Conservation (phyloP, 2,888 invertebrate species). For the Choristoneura rosaceana region DNA sequence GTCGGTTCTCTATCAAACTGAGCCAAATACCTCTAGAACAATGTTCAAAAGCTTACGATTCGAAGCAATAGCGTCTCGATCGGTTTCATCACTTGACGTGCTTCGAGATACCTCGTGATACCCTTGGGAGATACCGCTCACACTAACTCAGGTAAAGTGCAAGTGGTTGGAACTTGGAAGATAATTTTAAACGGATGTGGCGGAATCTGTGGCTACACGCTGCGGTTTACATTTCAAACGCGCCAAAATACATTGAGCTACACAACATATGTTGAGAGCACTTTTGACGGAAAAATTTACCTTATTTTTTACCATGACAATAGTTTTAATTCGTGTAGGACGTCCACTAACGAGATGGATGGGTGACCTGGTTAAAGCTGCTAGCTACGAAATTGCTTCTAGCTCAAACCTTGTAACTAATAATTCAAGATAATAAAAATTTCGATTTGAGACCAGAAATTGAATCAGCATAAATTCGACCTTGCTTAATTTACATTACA, state of each 20-base stretch:
- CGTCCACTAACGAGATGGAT: too few relatives aligned
- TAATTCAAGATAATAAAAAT: too few relatives aligned
- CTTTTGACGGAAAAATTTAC: too few relatives aligned
- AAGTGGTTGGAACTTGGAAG: constrained; percentile 32
- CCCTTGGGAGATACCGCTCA: constrained; percentile 3
- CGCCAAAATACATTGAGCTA: neutral
- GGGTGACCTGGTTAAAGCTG: too few relatives aligned
- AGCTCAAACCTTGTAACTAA: too few relatives aligned
- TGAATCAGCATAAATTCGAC: too few relatives aligned
- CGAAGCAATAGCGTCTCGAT: neutral
- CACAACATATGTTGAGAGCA: too few relatives aligned
- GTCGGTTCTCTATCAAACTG: neutral
- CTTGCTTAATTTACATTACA: too few relatives aligned
- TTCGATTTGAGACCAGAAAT: too few relatives aligned
- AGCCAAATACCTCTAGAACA: neutral
- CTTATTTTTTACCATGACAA: too few relatives aligned
- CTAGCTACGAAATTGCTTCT: too few relatives aligned
- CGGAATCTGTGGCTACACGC: constrained; percentile 15
- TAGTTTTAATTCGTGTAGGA: too few relatives aligned
- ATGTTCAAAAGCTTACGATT: constrained; percentile 1
- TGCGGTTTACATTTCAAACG: constrained; percentile 16
- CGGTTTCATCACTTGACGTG: constrained; percentile 5
- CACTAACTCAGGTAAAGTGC: constrained; percentile 31
- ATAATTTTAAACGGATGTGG: constrained; percentile 37
- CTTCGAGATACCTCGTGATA: neutral